These are phyloP conservation scores for Hemistola chrysoprasaria DNA, from an alignment of 2,888 invertebrate species.

Conservation along the genomic window DNA sequence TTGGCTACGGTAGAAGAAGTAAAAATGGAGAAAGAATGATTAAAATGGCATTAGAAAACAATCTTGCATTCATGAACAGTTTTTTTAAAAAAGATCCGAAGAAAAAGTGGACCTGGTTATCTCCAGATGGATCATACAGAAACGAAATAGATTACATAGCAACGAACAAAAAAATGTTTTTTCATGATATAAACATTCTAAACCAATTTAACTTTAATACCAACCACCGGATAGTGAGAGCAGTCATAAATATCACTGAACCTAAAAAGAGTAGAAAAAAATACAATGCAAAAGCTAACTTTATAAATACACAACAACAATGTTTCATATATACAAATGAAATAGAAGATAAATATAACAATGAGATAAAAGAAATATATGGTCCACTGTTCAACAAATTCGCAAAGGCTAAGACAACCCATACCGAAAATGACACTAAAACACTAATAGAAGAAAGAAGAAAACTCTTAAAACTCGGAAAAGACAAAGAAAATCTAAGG, in stretches of 20 bases:
- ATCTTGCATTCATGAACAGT: constrained; percentile 12
- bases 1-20: constrained; percentile 10
- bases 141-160: constrained; percentile 3
- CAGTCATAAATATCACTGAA: constrained; percentile 1
- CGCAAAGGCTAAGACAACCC: no score
- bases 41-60: constrained; percentile 4
- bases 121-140: no score
- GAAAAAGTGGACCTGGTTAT: constrained; percentile 5
- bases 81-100: constrained; percentile 10
- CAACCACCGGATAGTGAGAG: constrained; percentile 3
- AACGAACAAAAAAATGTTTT: neutral
- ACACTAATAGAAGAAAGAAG: no score
- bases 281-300: constrained; percentile 1
- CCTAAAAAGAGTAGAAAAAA: constrained; percentile 3
- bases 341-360: constrained; percentile 3
- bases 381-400: no score
- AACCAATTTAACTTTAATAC: constrained; percentile 4
- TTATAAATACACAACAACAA: constrained; percentile 2
- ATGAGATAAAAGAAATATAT: no score
- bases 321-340: neutral
- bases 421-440: no score
- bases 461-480: no score
- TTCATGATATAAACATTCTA: constrained; percentile 1
- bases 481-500: no score
- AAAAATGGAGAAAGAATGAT: constrained; percentile 12